Conservation (phyloP, 92 coral and sea anemone genomes). For the Epizoanthus fatuus region DNA sequence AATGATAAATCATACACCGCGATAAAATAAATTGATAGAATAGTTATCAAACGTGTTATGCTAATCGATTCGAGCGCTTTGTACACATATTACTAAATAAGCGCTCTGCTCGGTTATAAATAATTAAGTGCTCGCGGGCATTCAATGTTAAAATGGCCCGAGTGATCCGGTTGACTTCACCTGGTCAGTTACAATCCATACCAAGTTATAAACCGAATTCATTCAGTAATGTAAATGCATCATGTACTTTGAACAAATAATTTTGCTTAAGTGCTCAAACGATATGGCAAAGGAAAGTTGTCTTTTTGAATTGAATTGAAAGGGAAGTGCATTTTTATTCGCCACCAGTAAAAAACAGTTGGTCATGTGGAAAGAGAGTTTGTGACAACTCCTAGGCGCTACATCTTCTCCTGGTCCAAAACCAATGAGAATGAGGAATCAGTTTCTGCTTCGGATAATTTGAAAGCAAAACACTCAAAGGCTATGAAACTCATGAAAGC, state of each 20-base stretch:
- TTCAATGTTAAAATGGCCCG: slow-evolving; percentile 1
- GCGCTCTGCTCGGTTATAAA: slow-evolving; percentile 30
- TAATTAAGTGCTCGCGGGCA: slow-evolving; percentile 48
- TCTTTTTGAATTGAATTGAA: neutral
- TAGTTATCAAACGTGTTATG: slow-evolving; percentile 47
- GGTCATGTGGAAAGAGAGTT: too few relatives aligned
- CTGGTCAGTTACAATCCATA: slow-evolving; percentile 21
- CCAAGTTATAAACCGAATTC: neutral
- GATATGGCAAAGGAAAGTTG: neutral
- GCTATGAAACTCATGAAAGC: too few relatives aligned
- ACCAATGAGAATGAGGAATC: too few relatives aligned
- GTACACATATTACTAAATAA: slow-evolving; percentile 44
- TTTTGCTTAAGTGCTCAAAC: neutral
- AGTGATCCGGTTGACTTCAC: slow-evolving; percentile 3
- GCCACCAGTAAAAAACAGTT: too few relatives aligned
- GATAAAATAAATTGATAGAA: slow-evolving; percentile 64
- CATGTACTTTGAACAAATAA: neutral
- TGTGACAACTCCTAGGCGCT: too few relatives aligned
- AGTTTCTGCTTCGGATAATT: too few relatives aligned
- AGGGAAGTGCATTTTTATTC: neutral
- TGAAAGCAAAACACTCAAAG: too few relatives aligned
- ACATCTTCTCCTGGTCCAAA: too few relatives aligned
- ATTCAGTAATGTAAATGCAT: neutral
- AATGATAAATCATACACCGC: slow-evolving; percentile 52
- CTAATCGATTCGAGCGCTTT: slow-evolving; percentile 54